Evolutionary conservation across 2,113 vertebrate species (phyloP).

Genomic region (Sander vitreus): DNA sequence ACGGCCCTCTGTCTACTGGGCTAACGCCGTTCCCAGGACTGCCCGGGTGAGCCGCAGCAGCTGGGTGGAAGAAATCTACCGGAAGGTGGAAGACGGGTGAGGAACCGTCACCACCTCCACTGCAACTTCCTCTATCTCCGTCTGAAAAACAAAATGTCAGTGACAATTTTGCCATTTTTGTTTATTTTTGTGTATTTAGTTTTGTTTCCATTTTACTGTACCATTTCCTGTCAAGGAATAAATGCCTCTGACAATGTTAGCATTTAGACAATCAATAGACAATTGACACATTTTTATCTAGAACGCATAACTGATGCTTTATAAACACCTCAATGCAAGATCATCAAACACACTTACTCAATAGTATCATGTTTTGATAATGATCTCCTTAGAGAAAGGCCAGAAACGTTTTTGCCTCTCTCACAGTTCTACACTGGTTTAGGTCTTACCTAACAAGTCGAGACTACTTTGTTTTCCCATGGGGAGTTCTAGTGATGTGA

Average conservation of each 20-base stretch:
- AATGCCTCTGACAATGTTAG: not conserved
- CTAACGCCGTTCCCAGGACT: slow-evolving; percentile 74
- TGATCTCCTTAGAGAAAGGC: not conserved
- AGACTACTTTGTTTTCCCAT: no score
- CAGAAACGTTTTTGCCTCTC: not conserved
- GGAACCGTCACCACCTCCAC: slow-evolving; percentile 35
- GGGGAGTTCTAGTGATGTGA: not conserved
- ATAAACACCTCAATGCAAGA: not conserved
- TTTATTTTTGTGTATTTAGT: no score
- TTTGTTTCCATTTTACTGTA: not conserved
- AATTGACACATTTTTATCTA: not conserved
- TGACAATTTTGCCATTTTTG: no score
- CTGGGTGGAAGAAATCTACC: slow-evolving; percentile 92
- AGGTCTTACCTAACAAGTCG: no score
- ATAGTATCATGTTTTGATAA: not conserved
- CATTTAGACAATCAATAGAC: not conserved
- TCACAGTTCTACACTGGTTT: no score
- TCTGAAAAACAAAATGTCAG: slow-evolving; percentile 31
- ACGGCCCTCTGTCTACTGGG: slow-evolving; percentile 63
- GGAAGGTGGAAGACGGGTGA: slow-evolving; percentile 86
- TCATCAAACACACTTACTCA: not conserved
- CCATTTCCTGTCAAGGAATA: not conserved
- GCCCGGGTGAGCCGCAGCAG: slow-evolving; percentile 78
- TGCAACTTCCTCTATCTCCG: slow-evolving; percentile 33
- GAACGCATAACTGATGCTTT: not conserved